Evolutionary conservation across 2,888 invertebrate genomes (phyloP), one percentile per base, ranked within the genome.

Genomic region (Parapristionchus giblindavisi): DNA sequence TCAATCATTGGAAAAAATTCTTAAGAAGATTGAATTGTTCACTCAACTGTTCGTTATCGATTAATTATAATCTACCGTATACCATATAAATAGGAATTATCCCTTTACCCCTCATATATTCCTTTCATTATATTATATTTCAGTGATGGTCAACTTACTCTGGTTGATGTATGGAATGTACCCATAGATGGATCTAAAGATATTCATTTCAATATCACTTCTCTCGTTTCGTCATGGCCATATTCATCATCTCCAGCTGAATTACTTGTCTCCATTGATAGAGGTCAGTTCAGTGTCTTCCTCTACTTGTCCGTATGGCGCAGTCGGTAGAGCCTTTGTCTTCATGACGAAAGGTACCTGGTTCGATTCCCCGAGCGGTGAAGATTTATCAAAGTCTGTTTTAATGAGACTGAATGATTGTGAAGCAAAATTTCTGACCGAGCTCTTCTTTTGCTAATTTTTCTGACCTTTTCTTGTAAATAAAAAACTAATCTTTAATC

Each of bases 391-490:
- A 63, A 17, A 63, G 21, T 11, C 63, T 63, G 63, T 63, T 63
- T 11, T 63, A 63, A 63, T 63, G 63, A 63, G 63, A 17, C 63
- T 29, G 63, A 63, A 6, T 63, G 63, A 14, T 11, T 14, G 63
- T 63, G 63, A 11, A 32, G 63, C 27, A 8, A 29, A 14, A 14
- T 24, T 63, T 29, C 8, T 24, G 24, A 11, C 63, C 11, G 63
- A 63, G 63, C 63, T 63, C 63, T 63, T 63, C 34, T 63, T n/a
- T n/a, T n/a, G 63, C 58, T 24, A 8, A n/a, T n/a, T 17, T 58
- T 58, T 58, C 8, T n/a, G 24, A 17, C 27, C 27, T 58, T n/a
- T n/a, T n/a, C n/a, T n/a, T n/a, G 58, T 58, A 58, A 21, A 11
- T 63, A 63, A 63, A 14, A 56, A n/a, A 8, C 14, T n/a, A n/a